Evolutionary conservation across 2,113 vertebrate genomes (phyloP).

Genomic region (Montifringilla adamsi): DNA sequence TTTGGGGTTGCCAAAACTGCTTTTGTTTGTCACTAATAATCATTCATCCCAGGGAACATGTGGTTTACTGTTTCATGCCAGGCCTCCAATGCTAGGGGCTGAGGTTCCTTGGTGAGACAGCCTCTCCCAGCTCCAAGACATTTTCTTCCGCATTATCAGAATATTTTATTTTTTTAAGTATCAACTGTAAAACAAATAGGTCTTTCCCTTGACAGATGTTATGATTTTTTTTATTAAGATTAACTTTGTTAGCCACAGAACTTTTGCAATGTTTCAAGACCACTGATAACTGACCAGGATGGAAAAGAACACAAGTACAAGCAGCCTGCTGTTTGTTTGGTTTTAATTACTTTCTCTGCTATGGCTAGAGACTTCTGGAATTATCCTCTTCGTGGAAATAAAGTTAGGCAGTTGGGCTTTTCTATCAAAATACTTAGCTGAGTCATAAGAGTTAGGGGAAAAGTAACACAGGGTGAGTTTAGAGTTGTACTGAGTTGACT

Average conservation of each 20-base stretch:
- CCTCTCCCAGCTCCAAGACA: constrained; percentile 4
- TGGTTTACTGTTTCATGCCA: constrained; percentile 38
- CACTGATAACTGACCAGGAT: constrained; percentile 18
- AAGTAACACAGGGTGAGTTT: background rate
- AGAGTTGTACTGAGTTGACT: background rate
- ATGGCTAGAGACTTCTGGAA: constrained; percentile 18
- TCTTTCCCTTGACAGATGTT: background rate
- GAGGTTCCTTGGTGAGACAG: constrained; percentile 54
- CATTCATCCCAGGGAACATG: constrained; percentile 9
- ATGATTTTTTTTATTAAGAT: background rate
- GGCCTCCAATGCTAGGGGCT: background rate
- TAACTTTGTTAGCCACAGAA: background rate
- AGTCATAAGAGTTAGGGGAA: background rate
- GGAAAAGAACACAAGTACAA: constrained; percentile 35
- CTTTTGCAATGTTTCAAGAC: constrained; percentile 33
- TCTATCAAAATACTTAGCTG: constrained; percentile 11
- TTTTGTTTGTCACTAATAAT: constrained; percentile 59
- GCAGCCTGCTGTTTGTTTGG: background rate
- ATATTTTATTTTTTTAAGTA: constrained; percentile 5
- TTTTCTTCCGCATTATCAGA: constrained; percentile 28
- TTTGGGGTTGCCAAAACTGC: constrained; percentile 24
- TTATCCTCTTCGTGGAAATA: constrained; percentile 22
- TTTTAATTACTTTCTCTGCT: constrained; percentile 9
- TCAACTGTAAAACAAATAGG: constrained; percentile 11
- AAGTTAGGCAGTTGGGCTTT: background rate